These are phyloP conservation scores for Rotaria magnacalcarata DNA, from an alignment of 2,888 invertebrate species.

Conservation along the genomic window DNA sequence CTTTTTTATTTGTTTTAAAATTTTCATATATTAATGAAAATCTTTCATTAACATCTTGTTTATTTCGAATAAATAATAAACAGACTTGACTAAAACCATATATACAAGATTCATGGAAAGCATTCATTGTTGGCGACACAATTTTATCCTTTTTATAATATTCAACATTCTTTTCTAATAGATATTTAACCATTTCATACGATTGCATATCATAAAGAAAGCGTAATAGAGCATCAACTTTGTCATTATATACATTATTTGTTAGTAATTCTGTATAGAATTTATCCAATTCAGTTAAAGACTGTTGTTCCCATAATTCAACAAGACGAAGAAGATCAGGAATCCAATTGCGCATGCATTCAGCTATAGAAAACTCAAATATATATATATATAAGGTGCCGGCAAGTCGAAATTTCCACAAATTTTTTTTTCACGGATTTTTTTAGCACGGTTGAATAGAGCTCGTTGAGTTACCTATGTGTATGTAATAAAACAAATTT, in stretches of 20 bases:
- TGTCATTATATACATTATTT: not conserved
- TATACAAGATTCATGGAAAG: slow-evolving; percentile 3
- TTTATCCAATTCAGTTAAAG: not conserved
- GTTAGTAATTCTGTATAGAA: not conserved
- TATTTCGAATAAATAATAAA: slow-evolving; percentile 3
- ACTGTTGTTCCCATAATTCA: slow-evolving; percentile 31
- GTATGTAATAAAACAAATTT: no score
- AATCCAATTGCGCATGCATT: not conserved
- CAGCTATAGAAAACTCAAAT: not conserved
- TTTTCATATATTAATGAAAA: slow-evolving; percentile 24
- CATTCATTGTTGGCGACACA: not conserved
- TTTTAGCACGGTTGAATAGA: no score
- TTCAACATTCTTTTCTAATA: slow-evolving; percentile 34
- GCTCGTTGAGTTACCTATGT: no score
- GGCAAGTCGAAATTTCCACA: no score
- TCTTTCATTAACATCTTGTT: slow-evolving; percentile 27
- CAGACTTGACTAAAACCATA: slow-evolving; percentile 32
- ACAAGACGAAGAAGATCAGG: not conserved
- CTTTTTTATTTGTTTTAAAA: slow-evolving; percentile 11
- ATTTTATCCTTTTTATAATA: slow-evolving; percentile 4
- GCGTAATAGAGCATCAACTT: not conserved
- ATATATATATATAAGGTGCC: no score
- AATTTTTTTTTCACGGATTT: no score
- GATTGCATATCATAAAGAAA: slow-evolving; percentile 11
- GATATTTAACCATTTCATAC: not conserved